phyloP scores from a whole-genome alignment of 1,140 invertebrate species.

The Contarinia nasturtii region DNA sequence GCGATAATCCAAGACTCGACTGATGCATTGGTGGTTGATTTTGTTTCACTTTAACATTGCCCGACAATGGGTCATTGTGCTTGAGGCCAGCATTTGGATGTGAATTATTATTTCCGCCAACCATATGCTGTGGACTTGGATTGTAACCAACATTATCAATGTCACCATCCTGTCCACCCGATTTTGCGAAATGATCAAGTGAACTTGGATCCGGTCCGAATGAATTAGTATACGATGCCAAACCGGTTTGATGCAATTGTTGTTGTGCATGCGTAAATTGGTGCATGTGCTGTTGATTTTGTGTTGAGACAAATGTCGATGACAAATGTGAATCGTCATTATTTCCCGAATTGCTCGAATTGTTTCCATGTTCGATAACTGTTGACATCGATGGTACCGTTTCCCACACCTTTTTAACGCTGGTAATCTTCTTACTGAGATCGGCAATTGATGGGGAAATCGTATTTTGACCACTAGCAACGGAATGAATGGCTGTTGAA shows the following conservation, averaged over 20 bases:
- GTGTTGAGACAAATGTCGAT: slow-evolving; percentile 31
- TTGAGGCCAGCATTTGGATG: slow-evolving; percentile 1
- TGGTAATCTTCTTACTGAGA: slow-evolving; percentile 83
- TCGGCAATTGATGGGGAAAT: slow-evolving; percentile 53
- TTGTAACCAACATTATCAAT: slow-evolving; percentile 6
- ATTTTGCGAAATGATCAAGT: slow-evolving; percentile 16
- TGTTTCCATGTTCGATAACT: slow-evolving; percentile 42
- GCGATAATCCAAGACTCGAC: slow-evolving; percentile 16
- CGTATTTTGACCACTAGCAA: slow-evolving; percentile 25
- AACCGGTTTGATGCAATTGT: slow-evolving; percentile 16
- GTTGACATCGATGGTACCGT: slow-evolving; percentile 39
- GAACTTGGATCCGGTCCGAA: slow-evolving; percentile 8
- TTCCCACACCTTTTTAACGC: slow-evolving; percentile 84
- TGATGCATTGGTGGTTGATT: slow-evolving; percentile 7
- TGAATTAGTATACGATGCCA: slow-evolving; percentile 2
- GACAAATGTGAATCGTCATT: slow-evolving; percentile 28
- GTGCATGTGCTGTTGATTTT: slow-evolving; percentile 20
- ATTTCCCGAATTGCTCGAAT: slow-evolving; percentile 24
- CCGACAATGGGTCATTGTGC: slow-evolving; percentile 2
- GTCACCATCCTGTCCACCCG: slow-evolving; percentile 23
- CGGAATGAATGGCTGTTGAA: slow-evolving; percentile 28
- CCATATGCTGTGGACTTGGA: slow-evolving; percentile 16
- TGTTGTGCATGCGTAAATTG: slow-evolving; percentile 17
- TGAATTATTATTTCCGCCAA: not conserved
- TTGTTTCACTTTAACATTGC: slow-evolving; percentile 11